These are phyloP conservation scores for Esox masquinongy DNA, from an alignment of 2,797 vertebrate species.

Conservation along the genomic window DNA sequence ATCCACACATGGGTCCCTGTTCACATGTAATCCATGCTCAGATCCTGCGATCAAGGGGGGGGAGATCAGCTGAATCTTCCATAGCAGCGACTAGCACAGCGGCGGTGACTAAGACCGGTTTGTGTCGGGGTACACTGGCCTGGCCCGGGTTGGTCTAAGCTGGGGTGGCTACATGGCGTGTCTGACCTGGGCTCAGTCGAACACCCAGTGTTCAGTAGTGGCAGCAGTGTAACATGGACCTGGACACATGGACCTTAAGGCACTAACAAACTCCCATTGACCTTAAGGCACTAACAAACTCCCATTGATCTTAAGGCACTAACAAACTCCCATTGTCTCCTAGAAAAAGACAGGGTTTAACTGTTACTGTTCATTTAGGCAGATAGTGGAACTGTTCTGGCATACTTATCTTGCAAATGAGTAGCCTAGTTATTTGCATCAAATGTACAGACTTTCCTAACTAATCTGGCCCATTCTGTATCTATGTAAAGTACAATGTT, in stretches of 20 bases:
- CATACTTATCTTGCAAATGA: background rate
- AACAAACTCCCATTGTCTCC: background rate
- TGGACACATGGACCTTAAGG: background rate
- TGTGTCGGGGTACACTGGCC: no score
- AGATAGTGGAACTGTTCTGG: background rate
- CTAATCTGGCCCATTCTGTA: background rate
- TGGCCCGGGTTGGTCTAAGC: background rate
- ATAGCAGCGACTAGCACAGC: background rate
- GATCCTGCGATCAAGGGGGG: background rate
- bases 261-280: background rate
- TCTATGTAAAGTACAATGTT: constrained; percentile 12
- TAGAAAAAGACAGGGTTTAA: background rate
- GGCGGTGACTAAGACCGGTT: background rate
- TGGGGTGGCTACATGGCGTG: background rate
- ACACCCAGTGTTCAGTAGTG: background rate
- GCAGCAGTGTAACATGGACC: background rate
- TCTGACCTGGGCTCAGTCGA: constrained; percentile 1
- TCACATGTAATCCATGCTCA: constrained; percentile 24
- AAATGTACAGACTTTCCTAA: background rate
- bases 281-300: background rate
- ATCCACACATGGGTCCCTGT: constrained; percentile 23
- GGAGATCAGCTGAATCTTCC: background rate
- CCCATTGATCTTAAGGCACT: background rate
- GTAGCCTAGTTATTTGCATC: constrained; percentile 17
- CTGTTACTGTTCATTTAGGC: background rate